Evolutionary conservation across 2,888 invertebrate species (phyloP), one percentile per base, ranked within the genome.

Genomic region (Cephus pulcher): DNA sequence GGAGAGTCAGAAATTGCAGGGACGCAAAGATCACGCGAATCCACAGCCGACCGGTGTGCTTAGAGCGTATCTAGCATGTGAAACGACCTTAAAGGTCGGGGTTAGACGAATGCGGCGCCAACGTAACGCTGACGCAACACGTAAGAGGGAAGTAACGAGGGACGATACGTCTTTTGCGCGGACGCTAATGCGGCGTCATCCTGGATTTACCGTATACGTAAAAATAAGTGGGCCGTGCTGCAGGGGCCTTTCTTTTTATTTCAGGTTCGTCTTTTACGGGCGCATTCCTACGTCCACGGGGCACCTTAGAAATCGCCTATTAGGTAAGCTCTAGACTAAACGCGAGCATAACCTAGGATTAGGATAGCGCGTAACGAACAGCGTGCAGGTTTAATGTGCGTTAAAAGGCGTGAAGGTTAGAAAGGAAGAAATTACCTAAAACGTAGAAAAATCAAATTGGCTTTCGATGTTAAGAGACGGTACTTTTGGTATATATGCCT

Each of bases 91-190:
- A 56, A 56, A 56, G 56, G 56, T 56, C 9, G 56, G 56, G 56
- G 56, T 56, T 34, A 87, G 86, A 89, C 86, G 83, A 85, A 88
- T 87, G 88, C 87, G 89, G 88, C 89, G 89, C 89, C 89, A 87
- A 84, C 83, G 86, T 86, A 85, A 82, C 86, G 86, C 88, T 88
- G 89, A 89, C 89, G 89, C 88, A 89, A 89, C 89, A 88, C 87
- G 89, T 89, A 84, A 84, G 82, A 73, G 56, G 78, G 81, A 78
- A 80, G 79, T 82, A 83, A 82, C 81, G 81, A 80, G 82, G 79
- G 82, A 83, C 85, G 85, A 84, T 84, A 81, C 80, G 84, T 87
- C 79, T 80, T 76, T 34, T 15, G 79, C 80, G 83, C 81, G 80
- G 81, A 81, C 82, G 76, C 69, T 74, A 76, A 79, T 76, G 79